phyloP scores from a whole-genome alignment of 2,113 vertebrate species.

The Pycnonotus jocosus region DNA sequence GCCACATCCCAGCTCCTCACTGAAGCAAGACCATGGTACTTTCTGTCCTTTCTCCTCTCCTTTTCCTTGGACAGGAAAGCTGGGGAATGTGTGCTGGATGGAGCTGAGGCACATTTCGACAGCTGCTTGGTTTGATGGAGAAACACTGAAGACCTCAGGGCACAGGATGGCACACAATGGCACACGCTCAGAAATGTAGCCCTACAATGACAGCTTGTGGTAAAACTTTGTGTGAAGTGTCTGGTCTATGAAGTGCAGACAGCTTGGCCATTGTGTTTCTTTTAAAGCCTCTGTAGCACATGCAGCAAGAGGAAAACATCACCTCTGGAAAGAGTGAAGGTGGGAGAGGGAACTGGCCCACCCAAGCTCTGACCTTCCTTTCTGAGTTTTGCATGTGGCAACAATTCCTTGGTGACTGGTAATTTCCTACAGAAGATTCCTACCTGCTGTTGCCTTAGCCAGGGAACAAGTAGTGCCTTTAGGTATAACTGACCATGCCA shows the following conservation, averaged over 20 bases:
- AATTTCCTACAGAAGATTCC: neutral
- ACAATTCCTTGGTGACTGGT: neutral
- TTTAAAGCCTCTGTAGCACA: neutral
- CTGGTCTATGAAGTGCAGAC: neutral
- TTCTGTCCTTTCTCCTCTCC: neutral
- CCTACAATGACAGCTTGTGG: neutral
- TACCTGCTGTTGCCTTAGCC: neutral
- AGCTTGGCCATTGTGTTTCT: neutral
- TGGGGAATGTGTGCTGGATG: conserved; percentile 22
- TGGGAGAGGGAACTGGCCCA: neutral
- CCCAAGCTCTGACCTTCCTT: neutral
- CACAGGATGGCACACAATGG: conserved; percentile 13
- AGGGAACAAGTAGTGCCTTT: neutral
- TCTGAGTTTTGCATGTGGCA: neutral
- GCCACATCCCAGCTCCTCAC: conserved; percentile 25
- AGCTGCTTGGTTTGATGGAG: conserved; percentile 47
- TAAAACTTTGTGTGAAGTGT: neutral
- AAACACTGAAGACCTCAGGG: conserved; percentile 31
- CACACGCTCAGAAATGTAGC: neutral
- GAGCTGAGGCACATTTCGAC: conserved; percentile 29
- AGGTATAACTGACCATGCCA: neutral
- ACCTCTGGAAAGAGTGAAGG: neutral
- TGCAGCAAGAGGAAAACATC: neutral
- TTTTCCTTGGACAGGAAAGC: conserved; percentile 28
- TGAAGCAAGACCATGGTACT: conserved; percentile 47